phyloP scores from a whole-genome alignment of 2,113 vertebrate genomes.

The Marcusenius ussheri region DNA sequence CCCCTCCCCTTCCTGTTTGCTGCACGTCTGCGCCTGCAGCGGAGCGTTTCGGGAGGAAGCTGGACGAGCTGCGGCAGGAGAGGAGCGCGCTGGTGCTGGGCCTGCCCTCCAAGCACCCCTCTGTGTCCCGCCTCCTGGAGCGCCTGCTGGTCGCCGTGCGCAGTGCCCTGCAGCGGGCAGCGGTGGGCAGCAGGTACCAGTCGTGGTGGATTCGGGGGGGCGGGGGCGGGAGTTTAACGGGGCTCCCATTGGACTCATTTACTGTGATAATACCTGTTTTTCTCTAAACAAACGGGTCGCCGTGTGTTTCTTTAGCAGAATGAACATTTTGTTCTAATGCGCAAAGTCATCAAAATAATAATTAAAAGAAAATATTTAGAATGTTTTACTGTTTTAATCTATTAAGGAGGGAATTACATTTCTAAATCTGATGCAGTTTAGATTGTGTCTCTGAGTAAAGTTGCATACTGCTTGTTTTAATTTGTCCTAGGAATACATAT shows the following conservation, averaged over 20 bases:
- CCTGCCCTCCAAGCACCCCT: conserved; percentile 75
- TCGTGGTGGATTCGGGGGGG: too few relatives aligned
- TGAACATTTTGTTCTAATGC: neutral
- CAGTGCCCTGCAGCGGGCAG: conserved; percentile 48
- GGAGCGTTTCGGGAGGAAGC: conserved; percentile 65
- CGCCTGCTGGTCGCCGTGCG: conserved; percentile 58
- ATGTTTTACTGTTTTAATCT: neutral
- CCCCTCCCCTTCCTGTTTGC: neutral
- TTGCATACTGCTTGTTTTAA: neutral
- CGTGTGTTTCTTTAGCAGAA: neutral
- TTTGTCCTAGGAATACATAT: too few relatives aligned
- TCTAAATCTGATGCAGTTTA: neutral
- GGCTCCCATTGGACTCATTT: neutral
- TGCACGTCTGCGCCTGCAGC: conserved; percentile 49
- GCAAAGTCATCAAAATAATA: neutral
- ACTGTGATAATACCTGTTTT: neutral
- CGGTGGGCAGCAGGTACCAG: conserved; percentile 44
- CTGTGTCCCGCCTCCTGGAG: conserved; percentile 63
- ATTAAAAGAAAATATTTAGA: neutral
- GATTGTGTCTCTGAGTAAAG: neutral
- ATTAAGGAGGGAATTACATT: neutral
- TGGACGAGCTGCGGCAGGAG: conserved; percentile 73
- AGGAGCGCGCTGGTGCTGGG: conserved; percentile 57
- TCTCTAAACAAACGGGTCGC: neutral
- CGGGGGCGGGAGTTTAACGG: too few relatives aligned